Evolutionary conservation across 1,140 invertebrate species (phyloP).

Genomic region (Drosophila nigromelanica): DNA sequence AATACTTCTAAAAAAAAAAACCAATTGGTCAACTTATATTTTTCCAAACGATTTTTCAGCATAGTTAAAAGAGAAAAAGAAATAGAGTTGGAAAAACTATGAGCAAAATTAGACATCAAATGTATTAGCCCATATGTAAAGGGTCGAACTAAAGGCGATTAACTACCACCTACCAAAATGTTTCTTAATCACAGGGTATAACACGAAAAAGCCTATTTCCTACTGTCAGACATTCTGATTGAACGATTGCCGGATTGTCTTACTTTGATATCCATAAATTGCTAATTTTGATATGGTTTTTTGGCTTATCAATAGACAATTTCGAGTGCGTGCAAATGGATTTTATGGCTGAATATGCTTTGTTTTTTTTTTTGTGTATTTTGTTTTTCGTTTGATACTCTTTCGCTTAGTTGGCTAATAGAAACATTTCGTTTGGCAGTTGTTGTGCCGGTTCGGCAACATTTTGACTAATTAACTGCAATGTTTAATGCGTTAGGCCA

Average conservation of each 20-base stretch:
- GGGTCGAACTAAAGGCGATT: too few species aligned
- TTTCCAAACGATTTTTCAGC: too few species aligned
- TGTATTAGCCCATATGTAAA: too few species aligned
- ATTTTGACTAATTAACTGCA: constrained; percentile 80
- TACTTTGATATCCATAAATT: constrained; percentile 27
- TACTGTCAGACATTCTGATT: neutral
- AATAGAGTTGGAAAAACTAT: too few species aligned
- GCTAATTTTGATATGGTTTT: constrained; percentile 22
- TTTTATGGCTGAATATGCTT: neutral
- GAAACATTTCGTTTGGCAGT: constrained; percentile 56
- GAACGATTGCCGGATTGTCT: neutral
- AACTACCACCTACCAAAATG: too few species aligned
- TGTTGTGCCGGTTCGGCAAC: constrained; percentile 70
- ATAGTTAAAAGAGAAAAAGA: too few species aligned
- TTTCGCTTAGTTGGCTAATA: constrained; percentile 2
- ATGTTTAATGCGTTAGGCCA: constrained; percentile 65
- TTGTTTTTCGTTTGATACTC: neutral
- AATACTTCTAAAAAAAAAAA: too few species aligned
- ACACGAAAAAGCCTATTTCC: neutral
- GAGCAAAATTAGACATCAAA: too few species aligned
- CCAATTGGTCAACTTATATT: too few species aligned
- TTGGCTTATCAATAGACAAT: constrained; percentile 21
- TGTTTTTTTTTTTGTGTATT: neutral
- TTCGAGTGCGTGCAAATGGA: constrained; percentile 32
- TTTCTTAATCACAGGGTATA: neutral